Percentiles rank a stretch among this genome's conserved stretches.
phyloP scores from a whole-genome alignment of 2,113 vertebrate genomes.

The Hypocryptadius cinnamomeus region DNA sequence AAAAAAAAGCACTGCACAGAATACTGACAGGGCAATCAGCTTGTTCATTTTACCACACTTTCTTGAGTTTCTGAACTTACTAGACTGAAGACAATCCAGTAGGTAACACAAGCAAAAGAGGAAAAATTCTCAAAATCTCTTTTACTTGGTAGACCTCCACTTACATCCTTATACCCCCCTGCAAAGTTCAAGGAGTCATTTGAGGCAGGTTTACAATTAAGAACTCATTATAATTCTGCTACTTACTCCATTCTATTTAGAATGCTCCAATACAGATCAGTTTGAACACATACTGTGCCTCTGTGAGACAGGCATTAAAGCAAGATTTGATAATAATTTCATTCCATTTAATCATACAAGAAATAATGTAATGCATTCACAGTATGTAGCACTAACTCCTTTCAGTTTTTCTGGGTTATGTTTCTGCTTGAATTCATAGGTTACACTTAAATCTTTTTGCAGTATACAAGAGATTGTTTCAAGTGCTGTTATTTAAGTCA shows the following conservation, averaged over 20 bases:
- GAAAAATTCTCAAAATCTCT: neutral
- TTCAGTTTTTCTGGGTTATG: neutral
- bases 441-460: neutral
- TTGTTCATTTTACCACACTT: neutral
- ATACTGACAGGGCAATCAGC: neutral
- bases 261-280: neutral
- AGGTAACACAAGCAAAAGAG: neutral
- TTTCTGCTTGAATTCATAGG: neutral
- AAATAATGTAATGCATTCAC: neutral
- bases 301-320: neutral
- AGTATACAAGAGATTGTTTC: neutral
- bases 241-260: neutral
- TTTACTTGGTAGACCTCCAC: neutral
- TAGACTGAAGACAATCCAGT: neutral
- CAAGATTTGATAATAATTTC: neutral
- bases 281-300: neutral
- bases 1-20: neutral
- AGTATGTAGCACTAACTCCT: neutral
- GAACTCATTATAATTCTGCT: neutral
- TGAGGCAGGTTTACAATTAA: neutral
- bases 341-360: neutral
- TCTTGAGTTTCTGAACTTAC: neutral
- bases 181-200: neutral
- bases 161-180: neutral
- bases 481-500: neutral